These are phyloP conservation scores for Nomia melanderi DNA, from an alignment of 1,140 invertebrate species.

Conservation along the genomic window DNA sequence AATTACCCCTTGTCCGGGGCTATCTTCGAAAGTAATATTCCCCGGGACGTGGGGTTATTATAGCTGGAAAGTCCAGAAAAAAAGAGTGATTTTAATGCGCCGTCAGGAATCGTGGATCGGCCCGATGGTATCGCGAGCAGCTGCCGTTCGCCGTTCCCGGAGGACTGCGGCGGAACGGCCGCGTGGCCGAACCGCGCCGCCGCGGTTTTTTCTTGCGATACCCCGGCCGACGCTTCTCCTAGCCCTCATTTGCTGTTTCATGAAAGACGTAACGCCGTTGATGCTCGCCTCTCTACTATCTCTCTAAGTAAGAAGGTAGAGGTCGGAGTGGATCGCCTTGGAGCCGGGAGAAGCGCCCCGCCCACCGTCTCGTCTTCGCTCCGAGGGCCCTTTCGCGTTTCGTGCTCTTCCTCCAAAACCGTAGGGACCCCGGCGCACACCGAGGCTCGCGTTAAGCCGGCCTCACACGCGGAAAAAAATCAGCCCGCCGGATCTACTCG, in stretches of 20 bases:
- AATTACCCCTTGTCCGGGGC: neutral
- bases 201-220: slow-evolving; percentile 37
- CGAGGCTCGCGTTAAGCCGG: slow-evolving; percentile 54
- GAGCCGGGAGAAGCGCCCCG: slow-evolving; percentile 79
- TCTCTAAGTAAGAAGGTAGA: slow-evolving; percentile 74
- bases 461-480: slow-evolving; percentile 45
- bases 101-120: slow-evolving; percentile 47
- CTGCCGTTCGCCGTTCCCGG: slow-evolving; percentile 52
- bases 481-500: neutral
- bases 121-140: slow-evolving; percentile 59
- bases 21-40: slow-evolving; percentile 16
- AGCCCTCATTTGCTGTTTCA: slow-evolving; percentile 71
- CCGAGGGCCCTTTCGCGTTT: slow-evolving; percentile 73
- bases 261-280: slow-evolving; percentile 76
- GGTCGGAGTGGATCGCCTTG: slow-evolving; percentile 80
- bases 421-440: slow-evolving; percentile 67
- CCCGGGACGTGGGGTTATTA: slow-evolving; percentile 47
- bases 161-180: slow-evolving; percentile 26
- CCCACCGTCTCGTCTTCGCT: slow-evolving; percentile 80
- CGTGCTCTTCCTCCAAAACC: slow-evolving; percentile 73
- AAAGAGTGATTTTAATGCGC: slow-evolving; percentile 56
- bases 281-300: slow-evolving; percentile 78
- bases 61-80: slow-evolving; percentile 28
- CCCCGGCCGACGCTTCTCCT: slow-evolving; percentile 53
- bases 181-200: slow-evolving; percentile 11